Base-by-base conservation (phyloP, 2,888 invertebrate species). In the Acrobasis repandana region DNA sequence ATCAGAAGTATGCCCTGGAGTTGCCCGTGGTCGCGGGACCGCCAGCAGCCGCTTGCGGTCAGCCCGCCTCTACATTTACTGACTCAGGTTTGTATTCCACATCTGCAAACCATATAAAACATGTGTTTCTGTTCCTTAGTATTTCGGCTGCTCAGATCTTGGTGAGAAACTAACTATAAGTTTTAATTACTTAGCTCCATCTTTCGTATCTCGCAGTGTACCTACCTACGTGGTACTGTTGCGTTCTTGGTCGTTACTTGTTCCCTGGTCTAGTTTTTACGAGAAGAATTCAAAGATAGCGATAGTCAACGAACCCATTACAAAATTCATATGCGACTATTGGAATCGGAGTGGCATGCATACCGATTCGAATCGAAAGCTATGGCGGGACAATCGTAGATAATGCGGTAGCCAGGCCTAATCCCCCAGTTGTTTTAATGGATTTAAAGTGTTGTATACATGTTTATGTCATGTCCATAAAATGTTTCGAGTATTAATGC, bases 21-120 rank as follows among this genome's bases (percentile, higher is more conserved):
- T 65, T 92, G 91, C 67, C 90, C 90, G 72, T 92, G 92, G 91
- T 90, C 91, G 64, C 85, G 84, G 57, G 85, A 84, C 65, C 86
- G 83, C 60, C 86, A 81, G 77, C 79, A 79, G 60, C 80, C 85
- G 67, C 76, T 79, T 47, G 79, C 75, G 72, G 83, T 86, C 74
- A 87, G 83, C 69, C 80, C 81, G 62, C 85, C 88, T 62, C 75
- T 85, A 60, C 83, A 85, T 59, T 73, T 86, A 65, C 68, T 85
- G 60, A 66, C 80, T 60, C 83, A 90, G 90, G 92, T 92, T 80
- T 73, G 89, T 83, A n/a, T 69, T 68, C 58, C 60, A 56, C 56
- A 61, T 48, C 11, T 48, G 48, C 48, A 10, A 48, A 48, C 14
- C 48, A 15, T n/a, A n/a, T 2, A n/a, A 9, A 15, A 48, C 48